Evolutionary conservation across 2,888 invertebrate genomes (phyloP), one percentile per base, ranked within the genome.

Genomic region (Gibbula magus): DNA sequence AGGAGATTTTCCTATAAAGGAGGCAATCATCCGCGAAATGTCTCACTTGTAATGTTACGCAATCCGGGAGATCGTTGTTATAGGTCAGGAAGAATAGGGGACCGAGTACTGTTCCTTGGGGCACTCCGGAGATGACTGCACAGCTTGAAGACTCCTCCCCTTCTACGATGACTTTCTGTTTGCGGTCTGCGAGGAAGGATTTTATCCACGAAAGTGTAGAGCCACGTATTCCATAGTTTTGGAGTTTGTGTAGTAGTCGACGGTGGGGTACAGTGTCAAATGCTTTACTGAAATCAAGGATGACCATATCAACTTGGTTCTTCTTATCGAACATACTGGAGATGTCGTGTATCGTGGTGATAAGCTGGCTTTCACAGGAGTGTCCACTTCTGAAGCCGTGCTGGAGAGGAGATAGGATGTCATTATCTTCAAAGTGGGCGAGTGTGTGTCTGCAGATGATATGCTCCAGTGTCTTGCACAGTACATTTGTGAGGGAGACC

Each of bases 81-180:
- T n/a, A n/a, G n/a, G n/a, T n/a, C n/a, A n/a, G n/a, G n/a, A n/a
- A n/a, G n/a, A n/a, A n/a, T n/a, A n/a, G n/a, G n/a, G n/a, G n/a
- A n/a, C n/a, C n/a, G n/a, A n/a, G n/a, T n/a, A n/a, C n/a, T n/a
- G n/a, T 54, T 2, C 54, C 18, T 18, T 18, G 54, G 54, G 18
- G 54, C 13, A 18, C 54, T 54, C n/a, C n/a, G 13, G 54, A 54
- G 2, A 10, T 54, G 54, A 20, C 54, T 5, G 54, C n/a, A 54
- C 18, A 4, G n/a, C 39, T 8, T 56, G 77, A 39, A 77, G 56
- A 61, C 56, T 56, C n/a, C 61, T 61, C 61, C 32, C 78, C 78
- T 54, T 78, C 78, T 22, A 78, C 73, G 7, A 78, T 39, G 32
- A 78, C 78, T 32, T 32, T 25, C 25, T 79, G 79, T 56, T 35